Base-by-base conservation (phyloP, 2,113 vertebrate genomes). In the Rhizomys pruinosus region DNA sequence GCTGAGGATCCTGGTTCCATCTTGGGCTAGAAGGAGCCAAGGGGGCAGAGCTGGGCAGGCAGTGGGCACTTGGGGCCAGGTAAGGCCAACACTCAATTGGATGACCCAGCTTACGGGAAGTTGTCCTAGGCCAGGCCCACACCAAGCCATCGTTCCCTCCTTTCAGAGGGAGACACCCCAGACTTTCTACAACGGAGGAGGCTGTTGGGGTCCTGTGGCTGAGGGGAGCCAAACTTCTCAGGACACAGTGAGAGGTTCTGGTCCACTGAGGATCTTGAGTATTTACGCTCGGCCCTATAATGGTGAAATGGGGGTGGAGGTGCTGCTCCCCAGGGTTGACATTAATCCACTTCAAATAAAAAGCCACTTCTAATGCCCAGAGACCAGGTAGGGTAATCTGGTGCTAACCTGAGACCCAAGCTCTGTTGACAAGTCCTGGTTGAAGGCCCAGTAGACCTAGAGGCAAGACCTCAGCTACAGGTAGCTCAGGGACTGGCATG, bases 231-330 rank as follows among this genome's bases (percentile, higher is more conserved):
- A 69, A 6, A 34, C 61, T 69, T 39, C 37, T 42, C 11, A 29
- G 29, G 12, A 32, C 12, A 29, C 5, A 4, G 52, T 6, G 52
- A 0, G 9, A 22, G 4, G 1, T 0, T 52, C 73, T n/a, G 2
- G 59, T 15, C 59, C 20, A 52, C 32, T 12, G 6, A 20, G 44
- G 23, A 47, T 55, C n/a, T 37, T 39, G 16, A 2, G 32, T 25
- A 25, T 2, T 87, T 37, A 27, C 3, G 10, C 7, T 42, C 32
- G 52, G 25, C 23, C 25, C 20, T 69, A 32, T 44, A 17, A 20
- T 15, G 10, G 55, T 1, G 2, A 78, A 27, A 37, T 52, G 19
- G 64, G 55, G 3, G 47, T 12, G 32, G 22, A 0, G 22, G 12
- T 19, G n/a, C 66, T 34, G 76, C 37, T 74, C 59, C n/a, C 66